Evolutionary conservation across 2,113 vertebrate genomes (phyloP).

Genomic region (Rhinopomastus cyanomelas): DNA sequence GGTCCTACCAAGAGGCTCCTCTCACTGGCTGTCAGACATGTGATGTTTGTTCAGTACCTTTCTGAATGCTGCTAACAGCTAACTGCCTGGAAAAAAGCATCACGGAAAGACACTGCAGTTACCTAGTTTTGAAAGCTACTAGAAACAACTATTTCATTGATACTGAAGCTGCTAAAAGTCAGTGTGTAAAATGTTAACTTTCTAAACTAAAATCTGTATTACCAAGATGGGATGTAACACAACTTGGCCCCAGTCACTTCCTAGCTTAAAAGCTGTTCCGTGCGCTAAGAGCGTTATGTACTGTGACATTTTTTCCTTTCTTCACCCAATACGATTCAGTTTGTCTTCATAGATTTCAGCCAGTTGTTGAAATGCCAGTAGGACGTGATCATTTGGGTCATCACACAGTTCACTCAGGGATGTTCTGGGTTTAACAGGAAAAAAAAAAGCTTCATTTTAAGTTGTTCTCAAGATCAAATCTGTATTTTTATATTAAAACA

Average conservation of each 20-base stretch:
- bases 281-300: neutral
- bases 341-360: neutral
- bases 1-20: neutral
- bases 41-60: neutral
- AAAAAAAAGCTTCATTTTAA: neutral
- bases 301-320: neutral
- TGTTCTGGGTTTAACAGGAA: neutral
- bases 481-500: neutral
- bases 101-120: neutral
- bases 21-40: neutral
- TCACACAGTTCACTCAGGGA: conserved; percentile 47
- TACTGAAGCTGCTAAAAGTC: neutral
- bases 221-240: neutral
- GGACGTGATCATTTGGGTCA: conserved; percentile 14
- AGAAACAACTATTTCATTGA: neutral
- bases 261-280: neutral
- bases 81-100: neutral
- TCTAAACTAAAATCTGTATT: neutral
- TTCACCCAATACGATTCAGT: neutral
- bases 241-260: neutral
- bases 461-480: neutral
- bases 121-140: neutral
- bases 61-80: neutral
- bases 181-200: neutral
- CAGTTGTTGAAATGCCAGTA: conserved; percentile 55